Evolutionary conservation across 2,113 vertebrate genomes (phyloP), one percentile per base, ranked within the genome.

Genomic region (Tinamus guttatus): DNA sequence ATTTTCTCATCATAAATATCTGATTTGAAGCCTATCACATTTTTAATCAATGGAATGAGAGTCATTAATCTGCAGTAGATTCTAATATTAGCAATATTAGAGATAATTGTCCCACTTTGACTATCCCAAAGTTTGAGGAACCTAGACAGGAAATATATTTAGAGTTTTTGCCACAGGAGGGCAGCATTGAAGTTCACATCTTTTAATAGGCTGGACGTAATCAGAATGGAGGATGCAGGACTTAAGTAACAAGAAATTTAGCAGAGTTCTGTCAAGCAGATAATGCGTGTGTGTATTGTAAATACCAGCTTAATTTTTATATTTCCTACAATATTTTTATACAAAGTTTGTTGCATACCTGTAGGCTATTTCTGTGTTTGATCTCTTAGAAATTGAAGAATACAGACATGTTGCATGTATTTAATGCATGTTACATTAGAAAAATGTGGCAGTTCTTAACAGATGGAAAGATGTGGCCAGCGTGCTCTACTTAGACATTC

Each of bases 91-190:
- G 22, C 49, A 80, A 1, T 47, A 22, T 18, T 52, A 15, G 22
- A 81, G 27, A 17, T 56, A 14, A 71, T 58, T 93, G 76, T 11
- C 54, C 40, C 30, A 0, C 52, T 36, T 43, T 30, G 28, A 2
- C 79, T 82, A 27, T 34, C 30, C 30, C 15, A 30, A 30, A n/a
- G 7, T 76, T 93, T 34, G 62, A 71, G 45, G 54, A 68, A 38
- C 5, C 6, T 1, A 51, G 58, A 24, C 17, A 40, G 17, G 3
- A 67, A 60, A 19, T 5, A 1, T 17, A 15, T 73, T 68, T 71
- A 52, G 49, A n/a, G 59, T 14, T 4, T 80, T 3, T 87, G 75
- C 89, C 96, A 79, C 62, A 0, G 41, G 97, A 95, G 95, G 97
- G 94, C 96, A 95, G 83, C 75, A 58, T 92, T 89, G 85, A 75